phyloP scores from a whole-genome alignment of 2,113 vertebrate genomes.

The Hemicordylus capensis region DNA sequence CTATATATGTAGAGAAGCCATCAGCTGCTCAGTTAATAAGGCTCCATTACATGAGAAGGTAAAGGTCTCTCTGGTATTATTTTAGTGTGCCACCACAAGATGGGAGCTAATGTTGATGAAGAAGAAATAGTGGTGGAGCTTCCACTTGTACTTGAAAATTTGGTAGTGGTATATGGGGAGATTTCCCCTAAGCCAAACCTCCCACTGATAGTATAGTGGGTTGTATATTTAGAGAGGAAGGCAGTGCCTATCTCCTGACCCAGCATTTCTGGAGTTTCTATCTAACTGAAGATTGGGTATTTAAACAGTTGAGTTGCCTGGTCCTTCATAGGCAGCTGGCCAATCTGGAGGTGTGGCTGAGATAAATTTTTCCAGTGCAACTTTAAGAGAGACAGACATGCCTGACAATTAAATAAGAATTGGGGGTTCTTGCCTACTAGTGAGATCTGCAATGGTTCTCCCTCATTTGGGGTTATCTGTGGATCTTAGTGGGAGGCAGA shows the following conservation, averaged over 20 bases:
- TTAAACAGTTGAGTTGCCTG: neutral
- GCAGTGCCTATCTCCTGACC: no score
- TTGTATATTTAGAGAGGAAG: neutral
- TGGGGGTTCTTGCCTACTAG: neutral
- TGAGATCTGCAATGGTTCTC: neutral
- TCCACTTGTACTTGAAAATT: neutral
- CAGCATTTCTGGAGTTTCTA: neutral
- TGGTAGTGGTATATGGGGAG: neutral
- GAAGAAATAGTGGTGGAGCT: neutral
- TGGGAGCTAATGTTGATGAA: neutral
- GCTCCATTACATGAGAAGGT: neutral
- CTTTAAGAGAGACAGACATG: neutral
- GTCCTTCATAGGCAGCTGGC: neutral
- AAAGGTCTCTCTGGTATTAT: neutral
- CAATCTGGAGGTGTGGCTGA: neutral
- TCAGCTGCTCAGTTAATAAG: accelerated
- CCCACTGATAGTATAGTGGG: neutral
- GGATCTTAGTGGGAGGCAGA: no score
- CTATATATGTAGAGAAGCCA: slow-evolving; percentile 57
- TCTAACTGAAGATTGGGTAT: neutral
- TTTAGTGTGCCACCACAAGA: neutral
- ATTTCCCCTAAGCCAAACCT: no score
- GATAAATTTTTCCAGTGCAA: neutral
- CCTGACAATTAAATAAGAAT: neutral
- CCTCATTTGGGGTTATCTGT: neutral